A percentile compares a stretch with the other conserved stretches of the same genome.
Conservation (phyloP, 2,888 invertebrate species). For the Conistra vaccinii region DNA sequence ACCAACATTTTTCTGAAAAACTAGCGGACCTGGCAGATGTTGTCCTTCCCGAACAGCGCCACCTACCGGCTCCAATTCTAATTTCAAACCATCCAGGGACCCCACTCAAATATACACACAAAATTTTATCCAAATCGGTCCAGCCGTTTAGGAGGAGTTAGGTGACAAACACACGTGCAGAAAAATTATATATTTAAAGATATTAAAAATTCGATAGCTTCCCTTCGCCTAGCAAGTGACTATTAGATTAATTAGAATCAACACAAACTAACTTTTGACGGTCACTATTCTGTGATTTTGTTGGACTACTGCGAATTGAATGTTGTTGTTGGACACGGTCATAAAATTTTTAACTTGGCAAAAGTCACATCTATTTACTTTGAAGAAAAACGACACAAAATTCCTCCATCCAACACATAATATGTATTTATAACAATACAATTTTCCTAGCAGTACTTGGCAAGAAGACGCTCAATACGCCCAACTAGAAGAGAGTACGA, state of each 20-base stretch:
- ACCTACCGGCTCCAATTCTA: too few relatives aligned
- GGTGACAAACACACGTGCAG: too few relatives aligned
- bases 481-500: conserved; percentile 94
- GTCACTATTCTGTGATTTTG: background rate
- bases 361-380: background rate
- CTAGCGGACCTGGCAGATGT: too few relatives aligned
- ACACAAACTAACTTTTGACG: background rate
- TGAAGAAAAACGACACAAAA: background rate
- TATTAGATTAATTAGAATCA: background rate
- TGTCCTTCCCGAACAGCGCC: too few relatives aligned
- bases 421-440: conserved; percentile 41
- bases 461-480: conserved; percentile 88
- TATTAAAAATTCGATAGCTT: background rate
- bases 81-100: too few relatives aligned
- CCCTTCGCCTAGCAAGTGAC: background rate
- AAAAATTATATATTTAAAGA: too few relatives aligned
- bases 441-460: conserved; percentile 79
- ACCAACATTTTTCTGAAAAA: too few relatives aligned
- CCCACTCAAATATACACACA: too few relatives aligned
- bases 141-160: too few relatives aligned
- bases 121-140: too few relatives aligned
- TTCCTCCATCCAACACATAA: background rate
- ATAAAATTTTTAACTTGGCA: background rate
- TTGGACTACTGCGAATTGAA: background rate
- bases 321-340: background rate